phyloP scores from a whole-genome alignment of 1,140 invertebrate genomes.

The Bombus huntii region DNA sequence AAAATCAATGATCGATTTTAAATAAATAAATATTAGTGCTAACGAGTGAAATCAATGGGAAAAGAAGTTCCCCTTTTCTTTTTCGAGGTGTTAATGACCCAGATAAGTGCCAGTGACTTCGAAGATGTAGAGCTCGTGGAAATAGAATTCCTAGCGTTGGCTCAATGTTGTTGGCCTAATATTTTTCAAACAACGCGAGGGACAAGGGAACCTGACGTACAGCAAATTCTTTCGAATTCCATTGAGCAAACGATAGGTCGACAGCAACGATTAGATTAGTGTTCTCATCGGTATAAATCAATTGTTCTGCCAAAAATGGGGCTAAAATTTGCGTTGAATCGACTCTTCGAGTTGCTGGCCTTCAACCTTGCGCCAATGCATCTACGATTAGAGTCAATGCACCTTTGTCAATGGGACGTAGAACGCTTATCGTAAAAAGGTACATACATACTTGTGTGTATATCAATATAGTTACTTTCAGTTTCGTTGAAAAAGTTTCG shows the following conservation, averaged over 20 bases:
- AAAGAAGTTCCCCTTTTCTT: not conserved
- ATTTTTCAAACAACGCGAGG: constrained; percentile 3
- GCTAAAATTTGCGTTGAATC: constrained; percentile 65
- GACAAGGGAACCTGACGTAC: too few species aligned
- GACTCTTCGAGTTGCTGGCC: constrained; percentile 30
- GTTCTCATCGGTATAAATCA: constrained; percentile 17
- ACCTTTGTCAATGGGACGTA: constrained; percentile 34
- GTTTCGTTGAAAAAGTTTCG: not conserved
- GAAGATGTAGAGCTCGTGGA: constrained; percentile 11
- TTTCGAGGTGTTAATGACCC: constrained; percentile 45
- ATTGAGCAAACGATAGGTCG: not conserved
- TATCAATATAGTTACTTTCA: not conserved
- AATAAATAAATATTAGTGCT: not conserved
- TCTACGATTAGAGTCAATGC: constrained; percentile 51
- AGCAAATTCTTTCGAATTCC: not conserved
- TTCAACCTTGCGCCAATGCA: constrained; percentile 38
- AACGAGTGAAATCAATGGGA: not conserved
- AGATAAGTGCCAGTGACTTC: constrained; percentile 33
- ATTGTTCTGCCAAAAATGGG: constrained; percentile 64
- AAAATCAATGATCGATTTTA: not conserved
- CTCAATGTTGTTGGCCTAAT: constrained; percentile 21
- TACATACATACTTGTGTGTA: too few species aligned
- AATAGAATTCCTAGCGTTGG: constrained; percentile 28
- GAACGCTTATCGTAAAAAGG: constrained; percentile 1
- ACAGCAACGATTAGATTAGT: constrained; percentile 21